Evolutionary conservation across 1,140 invertebrate genomes (phyloP), one percentile per base, ranked within the genome.

Genomic region (Papilio xuthus): DNA sequence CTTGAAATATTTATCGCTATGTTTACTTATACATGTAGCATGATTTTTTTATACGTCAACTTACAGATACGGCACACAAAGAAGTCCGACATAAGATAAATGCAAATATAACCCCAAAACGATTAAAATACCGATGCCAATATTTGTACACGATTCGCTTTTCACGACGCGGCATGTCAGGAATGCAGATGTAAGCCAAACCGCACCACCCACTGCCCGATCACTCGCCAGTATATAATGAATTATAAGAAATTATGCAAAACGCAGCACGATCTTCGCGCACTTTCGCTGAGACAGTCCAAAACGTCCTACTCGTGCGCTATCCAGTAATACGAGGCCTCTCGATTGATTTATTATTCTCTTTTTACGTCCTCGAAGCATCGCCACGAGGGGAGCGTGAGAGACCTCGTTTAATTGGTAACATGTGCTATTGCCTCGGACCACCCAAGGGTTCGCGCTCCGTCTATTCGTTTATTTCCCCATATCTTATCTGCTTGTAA

Each of bases 201-300:
- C 71, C 42, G 42, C 87, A 42, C 88, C 89, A 88, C 90, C 89
- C 87, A 87, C 85, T 72, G 86, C 53, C 86, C 80, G 69, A 86
- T 88, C 81, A 83, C 80, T 85, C 79, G 80, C 79, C 82, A 82
- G 80, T 85, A 80, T 88, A 86, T 83, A 80, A 91, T 88, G 83
- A 86, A 89, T 89, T 87, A 87, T 82, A 83, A 88, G 87, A 89
- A 89, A 88, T 88, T 91, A 88, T 88, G 87, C 88, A 84, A 88
- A 89, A 81, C 77, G 70, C 85, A 78, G 81, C 71, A 60, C 73
- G 81, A 80, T 56, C 44, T 78, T 78, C 84, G 84, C 85, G 87
- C 87, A 92, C 91, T 92, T 91, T 92, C 91, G 85, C 91, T 88
- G 86, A 90, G 88, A 90, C 88, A 89, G 85, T 87, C 88, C 83